Conservation (phyloP, 1,140 invertebrate genomes). For the Drosophila trapezifrons region DNA sequence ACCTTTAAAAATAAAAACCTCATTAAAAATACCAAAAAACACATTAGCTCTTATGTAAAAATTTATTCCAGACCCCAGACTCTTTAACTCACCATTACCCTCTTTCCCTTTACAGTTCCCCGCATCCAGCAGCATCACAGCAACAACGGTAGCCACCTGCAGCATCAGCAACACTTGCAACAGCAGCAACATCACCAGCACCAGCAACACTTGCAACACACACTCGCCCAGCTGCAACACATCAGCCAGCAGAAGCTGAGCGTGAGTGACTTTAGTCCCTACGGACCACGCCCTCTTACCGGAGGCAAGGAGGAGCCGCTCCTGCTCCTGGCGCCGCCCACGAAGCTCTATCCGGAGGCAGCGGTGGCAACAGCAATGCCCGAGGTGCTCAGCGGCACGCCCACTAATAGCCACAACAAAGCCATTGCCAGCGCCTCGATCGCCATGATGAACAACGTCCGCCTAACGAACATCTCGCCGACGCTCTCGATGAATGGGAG, state of each 20-base stretch:
- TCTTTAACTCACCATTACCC: not conserved
- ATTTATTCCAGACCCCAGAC: not conserved
- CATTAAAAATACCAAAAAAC: not conserved
- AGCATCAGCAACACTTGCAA: constrained; percentile 24
- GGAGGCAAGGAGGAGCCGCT: constrained; percentile 32
- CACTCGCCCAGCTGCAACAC: constrained; percentile 33
- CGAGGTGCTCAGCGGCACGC: constrained; percentile 66
- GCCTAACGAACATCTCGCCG: constrained; percentile 73
- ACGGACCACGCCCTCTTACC: constrained; percentile 29
- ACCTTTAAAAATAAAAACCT: not conserved
- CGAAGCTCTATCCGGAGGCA: constrained; percentile 24
- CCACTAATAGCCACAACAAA: constrained; percentile 70
- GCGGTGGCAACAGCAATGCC: constrained; percentile 50
- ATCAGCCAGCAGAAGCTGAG: constrained; percentile 30
- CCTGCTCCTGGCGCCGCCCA: constrained; percentile 23
- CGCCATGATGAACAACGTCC: constrained; percentile 72
- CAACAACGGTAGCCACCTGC: constrained; percentile 9
- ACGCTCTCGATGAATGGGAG: constrained; percentile 81
- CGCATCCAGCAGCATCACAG: constrained; percentile 16
- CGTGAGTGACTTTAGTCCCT: constrained; percentile 25
- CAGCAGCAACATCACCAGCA: constrained; percentile 34
- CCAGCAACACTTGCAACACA: constrained; percentile 33
- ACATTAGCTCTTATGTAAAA: too few species aligned
- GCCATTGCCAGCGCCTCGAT: constrained; percentile 45
- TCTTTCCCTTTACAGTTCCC: constrained; percentile 18